Base-by-base conservation (phyloP, 1,140 invertebrate species). In the Paraescarpia echinospica region DNA sequence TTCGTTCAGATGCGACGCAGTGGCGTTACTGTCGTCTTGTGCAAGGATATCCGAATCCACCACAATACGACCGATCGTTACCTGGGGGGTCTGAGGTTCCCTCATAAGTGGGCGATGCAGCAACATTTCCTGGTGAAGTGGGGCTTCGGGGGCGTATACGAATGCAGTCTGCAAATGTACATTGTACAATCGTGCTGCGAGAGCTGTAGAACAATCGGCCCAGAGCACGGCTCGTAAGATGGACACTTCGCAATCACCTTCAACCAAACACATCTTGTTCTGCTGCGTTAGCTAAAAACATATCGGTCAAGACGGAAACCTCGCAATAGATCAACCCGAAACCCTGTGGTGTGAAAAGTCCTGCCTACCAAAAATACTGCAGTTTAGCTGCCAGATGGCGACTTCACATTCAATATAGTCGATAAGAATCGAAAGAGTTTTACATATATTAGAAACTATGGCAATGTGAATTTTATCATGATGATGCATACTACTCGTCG, bases 1-100 rank as follows among this genome's bases (percentile, higher is more conserved):
- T 90, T 90, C 89, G 33, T 90, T 22, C 89, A 90, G 35, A 90
- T 90, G 89, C 33, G 89, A 33, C 2, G 35, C 33, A 90, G 89
- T 90, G 34, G 89, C 18, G 34, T 90, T 34, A 90, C 33, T 12
- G 35, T 90, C 35, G 89, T 31, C 89, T 90, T 34, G 8, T 90
- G 89, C 35, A 35, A 33, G 18, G 89, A 90, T 90, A 22, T 90
- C 35, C 33, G 4, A 12, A 35, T 90, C 14, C 14, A 35, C 18
- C 89, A 90, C 35, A 35, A 34, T 34, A 34, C 89, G n/a, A 90
- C 33, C 14, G 33, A 34, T 34, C 33, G 89, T 12, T 34, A 90
- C 33, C 35, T 90, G 89, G 89, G 14, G 1, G 35, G 35, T 34
- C 27, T 90, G n/a, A 34, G 89, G 22, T 27, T 22, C 59, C 59